Evolutionary conservation across 2,888 invertebrate species (phyloP).

Genomic region (Amphiduros pacificus): DNA sequence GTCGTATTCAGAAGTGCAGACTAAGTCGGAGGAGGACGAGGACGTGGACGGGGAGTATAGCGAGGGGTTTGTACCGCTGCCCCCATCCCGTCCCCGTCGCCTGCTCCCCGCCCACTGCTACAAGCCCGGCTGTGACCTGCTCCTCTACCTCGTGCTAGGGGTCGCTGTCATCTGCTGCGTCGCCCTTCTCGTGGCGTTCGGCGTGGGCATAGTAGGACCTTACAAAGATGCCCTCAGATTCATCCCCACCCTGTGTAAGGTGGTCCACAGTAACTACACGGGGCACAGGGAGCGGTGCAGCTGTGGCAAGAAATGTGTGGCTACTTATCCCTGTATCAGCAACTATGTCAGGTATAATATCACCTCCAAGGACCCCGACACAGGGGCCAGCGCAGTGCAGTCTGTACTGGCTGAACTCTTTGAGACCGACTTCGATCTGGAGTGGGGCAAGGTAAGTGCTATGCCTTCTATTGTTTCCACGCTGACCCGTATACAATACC

Average conservation of each 20-base stretch:
- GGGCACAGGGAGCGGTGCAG: neutral
- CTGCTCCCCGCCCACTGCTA: neutral
- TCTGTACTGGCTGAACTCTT: neutral
- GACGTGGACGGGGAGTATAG: neutral
- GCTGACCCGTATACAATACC: no score
- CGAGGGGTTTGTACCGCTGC: no score
- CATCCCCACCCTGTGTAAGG: neutral
- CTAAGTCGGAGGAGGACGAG: neutral
- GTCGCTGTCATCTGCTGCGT: neutral
- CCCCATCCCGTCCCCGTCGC: neutral
- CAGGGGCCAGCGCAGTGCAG: neutral
- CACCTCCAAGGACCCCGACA: neutral
- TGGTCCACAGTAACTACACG: neutral
- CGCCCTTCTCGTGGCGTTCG: conserved; percentile 1
- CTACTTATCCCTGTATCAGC: neutral
- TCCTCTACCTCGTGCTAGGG: neutral
- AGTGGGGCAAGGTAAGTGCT: neutral
- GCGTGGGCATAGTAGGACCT: neutral
- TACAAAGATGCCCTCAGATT: neutral
- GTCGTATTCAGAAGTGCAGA: conserved; percentile 1
- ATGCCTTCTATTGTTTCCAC: no score
- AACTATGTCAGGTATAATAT: neutral
- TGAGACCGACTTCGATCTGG: neutral
- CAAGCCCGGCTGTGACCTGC: neutral
- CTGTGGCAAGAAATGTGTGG: neutral